Evolutionary conservation across 2,888 invertebrate species (phyloP).

Genomic region (Drosophila birchii): DNA sequence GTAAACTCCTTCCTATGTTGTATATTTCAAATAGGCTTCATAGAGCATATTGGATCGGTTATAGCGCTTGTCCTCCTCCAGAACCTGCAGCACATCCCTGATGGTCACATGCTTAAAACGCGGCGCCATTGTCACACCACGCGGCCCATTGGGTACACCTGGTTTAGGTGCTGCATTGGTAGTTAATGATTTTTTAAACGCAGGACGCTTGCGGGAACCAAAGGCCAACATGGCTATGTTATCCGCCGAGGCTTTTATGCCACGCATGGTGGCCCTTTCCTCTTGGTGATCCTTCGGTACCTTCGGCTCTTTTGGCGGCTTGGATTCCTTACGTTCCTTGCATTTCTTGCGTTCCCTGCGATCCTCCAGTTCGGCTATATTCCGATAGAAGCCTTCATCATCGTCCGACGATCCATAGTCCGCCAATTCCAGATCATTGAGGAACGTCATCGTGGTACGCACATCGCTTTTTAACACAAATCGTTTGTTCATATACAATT

Average conservation of each 20-base stretch:
- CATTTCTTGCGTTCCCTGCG: not conserved
- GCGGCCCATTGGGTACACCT: not conserved
- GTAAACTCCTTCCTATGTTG: conserved; percentile 23
- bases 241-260: conserved; percentile 46
- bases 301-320: too few species aligned
- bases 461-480: conserved; percentile 37
- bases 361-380: not conserved
- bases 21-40: conserved; percentile 59
- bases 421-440: conserved; percentile 50
- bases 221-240: conserved; percentile 61
- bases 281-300: too few species aligned
- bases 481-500: conserved; percentile 40
- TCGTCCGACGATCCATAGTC: conserved; percentile 60
- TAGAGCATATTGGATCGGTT: conserved; percentile 48
- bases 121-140: not conserved
- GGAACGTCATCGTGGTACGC: conserved; percentile 54
- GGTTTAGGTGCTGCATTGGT: not conserved
- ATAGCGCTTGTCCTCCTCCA: conserved; percentile 55
- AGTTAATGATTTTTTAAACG: not conserved
- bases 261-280: not conserved
- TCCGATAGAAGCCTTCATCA: conserved; percentile 34
- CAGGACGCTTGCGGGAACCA: conserved; percentile 37
- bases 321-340: not conserved
- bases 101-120: conserved; percentile 54
- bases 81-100: conserved; percentile 57